A percentile compares a stretch with the other conserved stretches of the same genome.
Conservation (phyloP, 2,888 invertebrate genomes). For the Euproctis similis region DNA sequence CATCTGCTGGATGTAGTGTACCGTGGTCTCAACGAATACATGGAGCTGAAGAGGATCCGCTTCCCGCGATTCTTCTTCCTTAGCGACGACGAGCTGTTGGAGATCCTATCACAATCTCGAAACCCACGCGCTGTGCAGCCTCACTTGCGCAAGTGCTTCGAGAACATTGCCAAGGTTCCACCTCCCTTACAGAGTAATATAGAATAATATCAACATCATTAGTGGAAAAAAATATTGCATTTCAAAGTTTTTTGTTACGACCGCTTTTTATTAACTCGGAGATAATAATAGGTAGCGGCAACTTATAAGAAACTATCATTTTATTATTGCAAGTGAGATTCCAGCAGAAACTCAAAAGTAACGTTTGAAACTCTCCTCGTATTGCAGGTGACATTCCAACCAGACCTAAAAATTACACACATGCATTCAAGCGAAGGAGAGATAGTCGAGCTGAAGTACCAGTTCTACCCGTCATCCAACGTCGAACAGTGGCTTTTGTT, state of each 20-base stretch:
- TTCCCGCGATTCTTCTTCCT: constrained; percentile 88
- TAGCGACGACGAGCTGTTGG: constrained; percentile 87
- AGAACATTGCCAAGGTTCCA: constrained; percentile 83
- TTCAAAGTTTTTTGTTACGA: too few species aligned
- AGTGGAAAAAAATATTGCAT: too few species aligned
- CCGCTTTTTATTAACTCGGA: too few species aligned
- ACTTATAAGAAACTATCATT: too few species aligned
- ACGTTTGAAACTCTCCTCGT: too few species aligned
- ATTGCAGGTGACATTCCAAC: constrained; percentile 79
- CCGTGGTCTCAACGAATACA: constrained; percentile 84
- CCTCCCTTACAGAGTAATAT: too few species aligned
- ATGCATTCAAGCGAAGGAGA: constrained; percentile 88
- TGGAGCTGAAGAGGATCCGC: constrained; percentile 83
- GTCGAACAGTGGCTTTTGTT: constrained; percentile 85
- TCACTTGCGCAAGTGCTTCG: constrained; percentile 89
- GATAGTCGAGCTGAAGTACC: constrained; percentile 79
- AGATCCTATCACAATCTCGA: constrained; percentile 86
- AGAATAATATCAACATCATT: too few species aligned
- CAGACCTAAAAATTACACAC: constrained; percentile 79
- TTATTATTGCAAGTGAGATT: too few species aligned
- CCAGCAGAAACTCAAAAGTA: too few species aligned
- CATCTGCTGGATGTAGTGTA: constrained; percentile 83
- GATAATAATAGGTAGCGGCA: too few species aligned
- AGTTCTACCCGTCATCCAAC: constrained; percentile 81
- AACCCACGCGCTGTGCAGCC: constrained; percentile 87